Evolutionary conservation across 2,113 vertebrate species (phyloP), one percentile per base, ranked within the genome.

Genomic region (Dolichallabes microphthalmus): DNA sequence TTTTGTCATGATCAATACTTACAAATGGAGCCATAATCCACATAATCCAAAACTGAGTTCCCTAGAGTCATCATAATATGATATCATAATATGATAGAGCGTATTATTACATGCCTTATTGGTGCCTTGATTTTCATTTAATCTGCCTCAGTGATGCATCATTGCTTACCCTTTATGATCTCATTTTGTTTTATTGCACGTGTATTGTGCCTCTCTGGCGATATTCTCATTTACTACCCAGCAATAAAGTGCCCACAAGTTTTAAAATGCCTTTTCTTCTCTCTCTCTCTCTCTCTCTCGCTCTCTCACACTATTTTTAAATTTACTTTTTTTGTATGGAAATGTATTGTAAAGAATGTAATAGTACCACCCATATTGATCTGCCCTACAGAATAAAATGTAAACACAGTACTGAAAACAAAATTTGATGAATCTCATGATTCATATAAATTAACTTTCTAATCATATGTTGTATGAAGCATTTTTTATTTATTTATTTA

Each of bases 101-200:
- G 86, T 90, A 94, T 93, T 94, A 94, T 93, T 94, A 94, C 91
- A 94, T 91, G 93, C 89, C 93, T 94, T 94, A 95, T 94, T 95
- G 93, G 92, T 92, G 94, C 90, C 92, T 91, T 95, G 94, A 95
- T 94, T 94, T 94, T 94, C 93, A 93, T 95, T 93, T 93, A 95
- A 95, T 94, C 92, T 93, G 89, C 90, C 91, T 91, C 90, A 50
- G 88, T 91, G 91, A 94, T 92, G 93, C 94, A 92, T 93, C 94
- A 92, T 93, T 94, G 91, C 92, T 91, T 92, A 92, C 78, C 89
- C 85, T 95, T 95, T 94, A 95, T 94, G 93, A 93, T 93, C 93
- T 94, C 92, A 94, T 95, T 94, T 94, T 93, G 92, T 94, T 95
- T 95, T 94, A 95, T 93, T 93, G 93, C 93, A 93, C 92, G 91